Base-by-base conservation (phyloP, 2,113 vertebrate genomes). In the Leuciscus idus region DNA sequence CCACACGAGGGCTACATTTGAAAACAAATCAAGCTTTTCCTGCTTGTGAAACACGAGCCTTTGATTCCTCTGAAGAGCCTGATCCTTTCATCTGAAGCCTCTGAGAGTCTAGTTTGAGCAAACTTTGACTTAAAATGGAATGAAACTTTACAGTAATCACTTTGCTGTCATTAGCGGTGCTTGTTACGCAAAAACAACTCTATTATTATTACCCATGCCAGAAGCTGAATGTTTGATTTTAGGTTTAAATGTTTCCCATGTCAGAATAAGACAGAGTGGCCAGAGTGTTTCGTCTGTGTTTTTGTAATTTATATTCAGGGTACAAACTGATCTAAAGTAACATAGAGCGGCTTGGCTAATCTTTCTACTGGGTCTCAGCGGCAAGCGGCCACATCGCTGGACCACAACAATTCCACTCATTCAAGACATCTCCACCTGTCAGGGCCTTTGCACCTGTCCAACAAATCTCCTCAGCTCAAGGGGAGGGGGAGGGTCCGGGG, bases 391-490 rank as follows among this genome's bases (percentile, higher is more conserved):
- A 90, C 86, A 88, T 77, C 87, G 88, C 86, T 86, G 85, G 89
- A 89, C 82, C 61, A 80, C 90, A 94, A 94, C 86, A 94, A 94
- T 94, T 92, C 89, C 91, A 93, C 17, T 89, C 91, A 96, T 94
- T 91, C 91, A 85, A 87, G 91, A 89, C 90, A 95, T 94, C 90
- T 66, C 88, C 92, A 95, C 92, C 93, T 96, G 95, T 93, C 92
- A 90, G 84, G 0, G 3, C 64, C 52, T 88, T 85, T 26, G 86
- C 93, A 91, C 92, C 89, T 94, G 92, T 89, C 52, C 91, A 87
- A 81, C 92, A 86, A 80, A 64, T 76, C 68, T 55, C 74, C 74
- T 10, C 12, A 8, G 57, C 10, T 39, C 46, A 59, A 76, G 78
- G 19, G 86, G 89, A 87, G 87, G 81, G 87, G 82, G 88, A 28